These are phyloP conservation scores for Cisticola juncidis DNA, from an alignment of 2,113 vertebrate genomes.

Conservation along the genomic window DNA sequence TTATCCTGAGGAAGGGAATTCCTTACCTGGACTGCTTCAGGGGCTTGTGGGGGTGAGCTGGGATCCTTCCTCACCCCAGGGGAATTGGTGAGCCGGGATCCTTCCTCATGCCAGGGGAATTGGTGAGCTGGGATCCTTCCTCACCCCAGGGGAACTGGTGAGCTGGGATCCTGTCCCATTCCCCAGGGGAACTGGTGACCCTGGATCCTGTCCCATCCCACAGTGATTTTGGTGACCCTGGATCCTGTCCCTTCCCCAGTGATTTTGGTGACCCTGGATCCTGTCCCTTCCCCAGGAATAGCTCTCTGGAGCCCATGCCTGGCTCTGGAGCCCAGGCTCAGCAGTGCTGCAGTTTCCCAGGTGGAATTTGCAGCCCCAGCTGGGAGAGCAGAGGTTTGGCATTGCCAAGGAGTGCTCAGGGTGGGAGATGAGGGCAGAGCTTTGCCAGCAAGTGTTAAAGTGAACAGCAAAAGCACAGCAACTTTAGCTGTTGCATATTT, in stretches of 20 bases:
- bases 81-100: neutral
- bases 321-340: neutral
- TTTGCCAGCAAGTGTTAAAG: neutral
- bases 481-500: neutral
- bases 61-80: neutral
- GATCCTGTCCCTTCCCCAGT: neutral
- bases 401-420: neutral
- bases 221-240: accelerated
- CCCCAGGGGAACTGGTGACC: accelerated
- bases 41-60: neutral
- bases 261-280: neutral
- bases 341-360: neutral
- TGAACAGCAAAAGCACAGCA: neutral
- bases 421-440: neutral
- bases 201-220: neutral
- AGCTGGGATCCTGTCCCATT: neutral
- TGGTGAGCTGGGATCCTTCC: neutral
- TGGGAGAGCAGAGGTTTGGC: neutral
- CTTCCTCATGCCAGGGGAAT: neutral
- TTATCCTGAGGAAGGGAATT: neutral
- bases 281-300: accelerated
- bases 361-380: neutral
- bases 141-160: neutral
- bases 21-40: neutral
- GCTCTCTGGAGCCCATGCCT: accelerated